Evolutionary conservation across 2,797 vertebrate genomes (phyloP), one percentile per base, ranked within the genome.

Genomic region (Lacerta viridis): DNA sequence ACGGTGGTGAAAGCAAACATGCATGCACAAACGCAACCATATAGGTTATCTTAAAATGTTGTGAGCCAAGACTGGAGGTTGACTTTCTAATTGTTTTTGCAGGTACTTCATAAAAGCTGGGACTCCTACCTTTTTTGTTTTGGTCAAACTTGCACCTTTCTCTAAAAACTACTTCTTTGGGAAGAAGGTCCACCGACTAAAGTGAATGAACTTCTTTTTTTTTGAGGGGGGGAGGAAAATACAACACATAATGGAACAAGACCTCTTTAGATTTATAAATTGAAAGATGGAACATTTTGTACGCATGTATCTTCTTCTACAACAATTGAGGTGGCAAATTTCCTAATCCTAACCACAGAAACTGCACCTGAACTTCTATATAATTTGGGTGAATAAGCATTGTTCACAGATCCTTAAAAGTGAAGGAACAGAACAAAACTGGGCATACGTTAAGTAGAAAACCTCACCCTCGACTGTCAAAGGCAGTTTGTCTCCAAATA

Each of bases 91-190:
- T 10, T 83, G 59, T 95, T 80, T 93, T 72, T 33, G 64, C 97
- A 99, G 99, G 96, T 99, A 95, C 94, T 97, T 96, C 59, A 96
- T 99, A 27, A 99, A 98, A 95, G 97, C 96, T 0, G 98, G 98
- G 72, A 98, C 97, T 1, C 99, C 99, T 1, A 96, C 97, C 2
- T 98, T 99, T 93, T 94, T 99, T 76, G 89, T 98, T 25, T 94
- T 98, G 93, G 98, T 97, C 2, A 97, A 97, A 33, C 92, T 10
- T 25, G 98, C 98, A 1, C 41, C 95, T 1, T 99, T 98, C 95
- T 96, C 89, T 15, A 96, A 96, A 95, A 97, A 97, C 89, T 99
- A 98, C 93, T 96, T 99, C 93, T 96, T 91, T 29, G 97, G 95
- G 79, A 98, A 96, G 96, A 98, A 96, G 86, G 95, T 98, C 7